Percentiles rank a stretch among this genome's conserved stretches.
These are phyloP conservation scores for Adelosebastes latens DNA, from an alignment of 2,797 vertebrate species.

Conservation along the genomic window DNA sequence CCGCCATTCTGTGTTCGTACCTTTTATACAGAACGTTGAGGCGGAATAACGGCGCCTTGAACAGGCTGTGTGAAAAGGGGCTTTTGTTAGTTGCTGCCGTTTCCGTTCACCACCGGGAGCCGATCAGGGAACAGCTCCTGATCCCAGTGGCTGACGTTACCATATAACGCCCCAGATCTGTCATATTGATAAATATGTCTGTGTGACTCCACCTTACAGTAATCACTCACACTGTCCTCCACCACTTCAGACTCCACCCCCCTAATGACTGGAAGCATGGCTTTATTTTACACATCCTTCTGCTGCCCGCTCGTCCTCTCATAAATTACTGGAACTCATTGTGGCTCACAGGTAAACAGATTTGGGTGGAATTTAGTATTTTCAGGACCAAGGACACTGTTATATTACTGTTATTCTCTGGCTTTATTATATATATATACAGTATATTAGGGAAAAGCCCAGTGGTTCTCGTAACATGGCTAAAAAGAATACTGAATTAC, in stretches of 20 bases:
- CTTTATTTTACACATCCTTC: slow-evolving; percentile 59
- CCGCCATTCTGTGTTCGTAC: not conserved
- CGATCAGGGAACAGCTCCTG: slow-evolving; percentile 68
- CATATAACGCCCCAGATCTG: slow-evolving; percentile 92
- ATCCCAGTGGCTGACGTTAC: slow-evolving; percentile 84
- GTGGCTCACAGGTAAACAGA: not conserved
- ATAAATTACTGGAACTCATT: slow-evolving; percentile 1
- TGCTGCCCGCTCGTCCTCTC: not conserved
- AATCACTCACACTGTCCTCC: slow-evolving; percentile 88
- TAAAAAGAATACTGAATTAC: not conserved
- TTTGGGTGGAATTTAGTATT: not conserved
- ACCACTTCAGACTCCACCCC: slow-evolving; percentile 86
- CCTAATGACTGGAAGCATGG: slow-evolving; percentile 86
- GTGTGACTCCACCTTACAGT: slow-evolving; percentile 89
- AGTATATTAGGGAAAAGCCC: not conserved
- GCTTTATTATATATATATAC: not conserved
- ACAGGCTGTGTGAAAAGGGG: not conserved
- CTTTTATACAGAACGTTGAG: not conserved
- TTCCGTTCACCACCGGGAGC: slow-evolving; percentile 82
- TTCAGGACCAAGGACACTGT: not conserved
- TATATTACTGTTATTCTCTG: not conserved
- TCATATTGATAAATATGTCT: slow-evolving; percentile 93
- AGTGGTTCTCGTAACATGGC: not conserved
- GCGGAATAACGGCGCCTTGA: not conserved
- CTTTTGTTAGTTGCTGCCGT: slow-evolving; percentile 79